Conservation (phyloP, 1,140 invertebrate genomes). For the Gryllus bimaculatus region DNA sequence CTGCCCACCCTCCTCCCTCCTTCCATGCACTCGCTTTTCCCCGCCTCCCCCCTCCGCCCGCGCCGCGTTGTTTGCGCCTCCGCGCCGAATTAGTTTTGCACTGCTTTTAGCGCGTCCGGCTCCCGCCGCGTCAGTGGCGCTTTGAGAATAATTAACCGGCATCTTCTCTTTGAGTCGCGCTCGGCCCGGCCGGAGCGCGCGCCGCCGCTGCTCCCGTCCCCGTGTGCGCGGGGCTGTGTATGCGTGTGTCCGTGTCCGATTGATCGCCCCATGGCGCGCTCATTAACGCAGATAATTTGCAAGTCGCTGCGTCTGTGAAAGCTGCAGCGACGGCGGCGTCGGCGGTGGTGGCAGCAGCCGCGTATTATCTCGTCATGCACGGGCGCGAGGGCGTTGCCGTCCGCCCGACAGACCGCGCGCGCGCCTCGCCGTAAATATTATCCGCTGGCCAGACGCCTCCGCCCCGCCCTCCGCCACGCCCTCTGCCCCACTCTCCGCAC, state of each 20-base stretch:
- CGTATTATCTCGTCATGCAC: too few relatives aligned
- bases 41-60: not conserved
- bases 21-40: not conserved
- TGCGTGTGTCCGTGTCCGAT: not conserved
- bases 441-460: too few relatives aligned
- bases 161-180: not conserved
- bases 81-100: not conserved
- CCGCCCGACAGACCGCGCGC: too few relatives aligned
- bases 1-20: not conserved
- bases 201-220: not conserved
- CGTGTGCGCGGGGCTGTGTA: not conserved
- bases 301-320: not conserved
- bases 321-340: not conserved
- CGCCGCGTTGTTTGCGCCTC: not conserved
- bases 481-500: too few relatives aligned
- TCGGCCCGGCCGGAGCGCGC: too few relatives aligned
- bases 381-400: too few relatives aligned
- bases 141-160: slow-evolving; percentile 1
- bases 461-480: too few relatives aligned
- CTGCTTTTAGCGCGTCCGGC: not conserved
- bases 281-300: not conserved
- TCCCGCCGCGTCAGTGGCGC: not conserved
- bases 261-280: not conserved
- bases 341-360: not conserved
- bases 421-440: too few relatives aligned